Percentiles rank a stretch among this genome's conserved stretches.
Conservation (phyloP, 1,140 invertebrate genomes). For the Ceratitis capitata region DNA sequence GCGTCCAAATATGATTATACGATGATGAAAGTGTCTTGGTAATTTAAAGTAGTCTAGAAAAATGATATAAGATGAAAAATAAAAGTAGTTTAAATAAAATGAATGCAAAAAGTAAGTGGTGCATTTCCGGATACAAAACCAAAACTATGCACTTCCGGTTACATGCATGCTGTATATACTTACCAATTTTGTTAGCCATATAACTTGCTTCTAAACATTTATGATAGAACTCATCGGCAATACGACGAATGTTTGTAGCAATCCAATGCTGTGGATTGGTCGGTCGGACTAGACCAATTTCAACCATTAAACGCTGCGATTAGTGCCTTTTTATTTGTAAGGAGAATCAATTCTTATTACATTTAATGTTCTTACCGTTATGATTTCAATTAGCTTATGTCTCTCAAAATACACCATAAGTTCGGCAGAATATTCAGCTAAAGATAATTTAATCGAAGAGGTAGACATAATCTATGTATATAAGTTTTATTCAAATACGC, state of each 20-base stretch:
- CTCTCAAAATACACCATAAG: conserved; percentile 59
- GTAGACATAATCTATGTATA: background rate
- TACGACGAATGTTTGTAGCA: conserved; percentile 51
- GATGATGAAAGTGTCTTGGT: conserved; percentile 50
- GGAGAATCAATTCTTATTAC: background rate
- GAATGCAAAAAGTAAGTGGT: too few species aligned
- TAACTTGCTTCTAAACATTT: conserved; percentile 48
- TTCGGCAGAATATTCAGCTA: conserved; percentile 51
- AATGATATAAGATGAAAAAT: too few species aligned
- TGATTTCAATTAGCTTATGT: conserved; percentile 57
- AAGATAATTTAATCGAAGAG: background rate
- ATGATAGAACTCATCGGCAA: conserved; percentile 51
- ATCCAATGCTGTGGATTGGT: conserved; percentile 52
- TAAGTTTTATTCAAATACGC: conserved; percentile 12
- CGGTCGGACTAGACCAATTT: conserved; percentile 46
- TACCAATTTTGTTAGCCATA: conserved; percentile 41
- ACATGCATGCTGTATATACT: too few species aligned
- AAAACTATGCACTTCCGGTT: too few species aligned
- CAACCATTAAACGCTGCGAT: conserved; percentile 50
- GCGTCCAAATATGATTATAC: conserved; percentile 55
- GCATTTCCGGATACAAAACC: too few species aligned
- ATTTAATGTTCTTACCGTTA: conserved; percentile 44
- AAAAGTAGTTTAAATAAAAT: too few species aligned
- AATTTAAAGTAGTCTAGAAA: conserved; percentile 48
- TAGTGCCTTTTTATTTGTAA: background rate